Evolutionary conservation across 2,113 vertebrate species (phyloP), one percentile per base, ranked within the genome.

Genomic region (Mus pahari): DNA sequence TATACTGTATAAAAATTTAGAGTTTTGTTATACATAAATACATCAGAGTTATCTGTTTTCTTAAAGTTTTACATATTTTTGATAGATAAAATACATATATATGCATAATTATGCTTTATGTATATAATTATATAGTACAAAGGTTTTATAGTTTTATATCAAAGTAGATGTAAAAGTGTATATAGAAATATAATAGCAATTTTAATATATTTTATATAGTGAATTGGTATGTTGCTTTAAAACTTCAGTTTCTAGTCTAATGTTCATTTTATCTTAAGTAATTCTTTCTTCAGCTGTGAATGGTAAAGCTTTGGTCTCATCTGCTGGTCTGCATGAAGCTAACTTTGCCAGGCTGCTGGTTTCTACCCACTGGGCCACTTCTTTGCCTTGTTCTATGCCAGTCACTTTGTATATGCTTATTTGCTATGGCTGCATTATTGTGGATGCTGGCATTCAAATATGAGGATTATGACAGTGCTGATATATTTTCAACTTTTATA

Each of bases 311-410:
- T 97, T 97, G 97, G 91, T 97, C 97, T 97, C 64, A 97, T 95
- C 97, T 98, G 98, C 98, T 98, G 96, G 95, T 98, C 87, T 98
- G 98, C 98, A 99, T 98, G 98, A 98, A 97, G 97, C 97, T 98
- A 97, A 98, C 95, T 98, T 98, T 98, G 98, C 98, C 86, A 98
- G 94, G 97, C 97, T 97, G 98, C 98, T 98, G 94, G 97, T 96
- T 96, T 98, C 94, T 91, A 96, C 94, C 96, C 39, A 0, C 94
- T 68, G 96, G 97, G 93, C 95, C 97, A 98, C 96, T 97, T 97
- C 97, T 95, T 98, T 98, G 96, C 96, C 98, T 98, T 97, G 91
- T 97, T 95, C 92, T 98, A 48, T 97, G 98, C 97, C 70, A 90
- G 96, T 98, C 97, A 97, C 98, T 75, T 94, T 98, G 98, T 97